Conservation (phyloP, 2,888 invertebrate species). For the Cylindroiulus punctatus region DNA sequence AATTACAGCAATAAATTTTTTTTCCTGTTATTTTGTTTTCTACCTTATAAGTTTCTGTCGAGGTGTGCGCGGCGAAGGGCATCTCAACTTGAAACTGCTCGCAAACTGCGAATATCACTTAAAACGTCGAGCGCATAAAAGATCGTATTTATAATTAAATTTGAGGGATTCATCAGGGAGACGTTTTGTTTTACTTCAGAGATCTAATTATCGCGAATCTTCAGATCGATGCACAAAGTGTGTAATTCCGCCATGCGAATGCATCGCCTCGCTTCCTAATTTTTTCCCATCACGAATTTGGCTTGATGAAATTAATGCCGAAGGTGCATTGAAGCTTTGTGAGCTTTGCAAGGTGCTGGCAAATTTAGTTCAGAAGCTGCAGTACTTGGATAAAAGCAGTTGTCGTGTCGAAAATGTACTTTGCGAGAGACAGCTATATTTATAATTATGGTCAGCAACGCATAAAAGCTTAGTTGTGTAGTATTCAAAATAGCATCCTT, state of each 20-base stretch:
- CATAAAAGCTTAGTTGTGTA: too few relatives aligned
- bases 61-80: not conserved
- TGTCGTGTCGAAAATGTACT: not conserved
- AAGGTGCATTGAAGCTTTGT: not conserved
- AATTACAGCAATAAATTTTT: constrained; percentile 17
- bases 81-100: constrained; percentile 23
- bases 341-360: not conserved
- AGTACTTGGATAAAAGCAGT: not conserved
- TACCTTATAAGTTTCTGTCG: not conserved
- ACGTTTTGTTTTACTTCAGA: constrained; percentile 43
- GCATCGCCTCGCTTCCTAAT: not conserved
- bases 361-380: not conserved
- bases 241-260: constrained; percentile 37
- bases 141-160: constrained; percentile 49
- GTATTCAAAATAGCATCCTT: too few relatives aligned
- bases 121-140: constrained; percentile 40
- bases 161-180: constrained; percentile 48
- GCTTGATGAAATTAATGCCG: constrained; percentile 34
- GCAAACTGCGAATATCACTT: constrained; percentile 36
- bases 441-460: too few relatives aligned
- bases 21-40: not conserved
- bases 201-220: constrained; percentile 49
- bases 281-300: constrained; percentile 21
- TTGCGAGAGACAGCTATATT: too few relatives aligned
- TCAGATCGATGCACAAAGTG: constrained; percentile 50